These are phyloP conservation scores for Lepidurus apus DNA, from an alignment of 1,140 invertebrate species.

Conservation along the genomic window DNA sequence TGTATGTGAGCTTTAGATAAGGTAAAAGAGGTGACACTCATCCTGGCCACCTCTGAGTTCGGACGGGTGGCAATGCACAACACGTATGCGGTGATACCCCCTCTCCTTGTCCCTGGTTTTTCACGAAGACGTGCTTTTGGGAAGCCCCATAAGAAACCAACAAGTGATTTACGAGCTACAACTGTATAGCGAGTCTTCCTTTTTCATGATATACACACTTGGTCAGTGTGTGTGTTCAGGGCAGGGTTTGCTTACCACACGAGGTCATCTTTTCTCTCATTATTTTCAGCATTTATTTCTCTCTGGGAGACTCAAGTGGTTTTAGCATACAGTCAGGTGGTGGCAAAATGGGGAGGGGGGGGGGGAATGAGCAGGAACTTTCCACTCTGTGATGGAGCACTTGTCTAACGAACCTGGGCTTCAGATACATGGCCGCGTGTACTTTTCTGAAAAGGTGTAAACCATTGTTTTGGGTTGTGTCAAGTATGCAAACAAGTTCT, in stretches of 20 bases:
- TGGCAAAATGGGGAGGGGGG: neutral
- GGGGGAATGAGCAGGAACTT: neutral
- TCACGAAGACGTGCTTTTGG: too few relatives aligned
- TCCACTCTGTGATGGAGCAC: constrained; percentile 5
- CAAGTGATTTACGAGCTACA: neutral
- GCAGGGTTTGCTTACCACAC: too few relatives aligned
- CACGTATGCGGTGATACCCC: neutral
- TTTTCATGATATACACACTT: neutral
- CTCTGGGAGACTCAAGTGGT: neutral
- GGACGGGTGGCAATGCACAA: neutral
- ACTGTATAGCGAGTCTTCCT: neutral
- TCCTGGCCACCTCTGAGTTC: neutral
- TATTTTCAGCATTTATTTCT: too few relatives aligned
- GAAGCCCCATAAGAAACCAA: too few relatives aligned
- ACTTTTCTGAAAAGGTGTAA: neutral
- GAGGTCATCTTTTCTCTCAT: too few relatives aligned
- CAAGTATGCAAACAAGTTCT: constrained; percentile 3
- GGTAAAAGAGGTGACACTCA: constrained; percentile 6
- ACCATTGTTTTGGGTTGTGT: constrained; percentile 1
- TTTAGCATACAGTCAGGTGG: neutral
- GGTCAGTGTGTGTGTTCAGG: too few relatives aligned
- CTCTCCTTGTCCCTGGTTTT: too few relatives aligned
- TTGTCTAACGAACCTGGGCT: constrained; percentile 7
- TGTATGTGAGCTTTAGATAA: constrained; percentile 3
- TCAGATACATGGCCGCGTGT: neutral